Base-by-base conservation (phyloP, 2,888 invertebrate species). In the Cynaeus angustus region DNA sequence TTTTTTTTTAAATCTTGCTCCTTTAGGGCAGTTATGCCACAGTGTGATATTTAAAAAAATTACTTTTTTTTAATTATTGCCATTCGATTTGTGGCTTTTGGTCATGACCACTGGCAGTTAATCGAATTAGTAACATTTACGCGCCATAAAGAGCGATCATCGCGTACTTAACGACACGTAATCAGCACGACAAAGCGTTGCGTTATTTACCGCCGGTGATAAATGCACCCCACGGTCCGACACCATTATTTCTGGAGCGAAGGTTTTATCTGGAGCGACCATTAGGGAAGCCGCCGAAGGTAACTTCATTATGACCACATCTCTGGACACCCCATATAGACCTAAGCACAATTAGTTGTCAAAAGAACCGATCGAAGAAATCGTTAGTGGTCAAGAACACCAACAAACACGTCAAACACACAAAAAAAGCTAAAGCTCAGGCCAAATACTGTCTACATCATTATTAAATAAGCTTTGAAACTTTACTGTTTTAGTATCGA, bases 341-440 rank as follows among this genome's bases (percentile, higher is more conserved):
- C 84, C 86, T 85, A 87, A 85, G 87, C 85, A 86, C 88, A 89
- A 89, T 89, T 89, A 89, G 88, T 85, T 85, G 83, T 83, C 83
- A 48, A 66, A 66, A 66, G 66, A 66, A 66, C n/a, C 21, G 53
- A 65, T 43, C 65, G 45, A 50, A 62, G 38, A 13, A 21, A 33
- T 65, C 53, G 65, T 65, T 65, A 65, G 48, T 13, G 46, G 30
- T 12, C 16, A 10, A 13, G 28, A 12, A 12, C n/a, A 38, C 43
- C 46, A 12, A 52, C 30, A 64, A n/a, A n/a, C n/a, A 21, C 53
- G 65, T 65, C 64, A 64, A 21, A 50, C 13, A 14, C 64, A 64
- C 48, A 7, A n/a, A n/a, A 33, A 33, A 33, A 7, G 33, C 7
- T n/a, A 7, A 33, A 33, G n/a, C 9, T 33, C 33, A 7, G 33